A percentile compares a stretch with the other conserved stretches of the same genome.
Conservation (phyloP, 2,797 vertebrate genomes). For the Florisuga fusca region DNA sequence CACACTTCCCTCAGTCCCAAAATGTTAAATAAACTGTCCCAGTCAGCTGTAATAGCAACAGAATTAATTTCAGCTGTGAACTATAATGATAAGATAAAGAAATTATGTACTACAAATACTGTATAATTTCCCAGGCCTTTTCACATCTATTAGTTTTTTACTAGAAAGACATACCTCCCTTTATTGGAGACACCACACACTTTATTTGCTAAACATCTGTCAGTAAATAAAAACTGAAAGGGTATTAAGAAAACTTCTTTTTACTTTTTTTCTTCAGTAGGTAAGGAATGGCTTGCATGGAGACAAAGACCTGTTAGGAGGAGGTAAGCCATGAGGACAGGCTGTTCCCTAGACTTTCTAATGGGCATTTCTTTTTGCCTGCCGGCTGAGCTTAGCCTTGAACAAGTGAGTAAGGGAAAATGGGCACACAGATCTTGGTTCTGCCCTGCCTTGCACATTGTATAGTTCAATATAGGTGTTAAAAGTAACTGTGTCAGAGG, state of each 20-base stretch:
- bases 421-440: not conserved
- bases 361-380: not conserved
- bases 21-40: not conserved
- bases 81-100: not conserved
- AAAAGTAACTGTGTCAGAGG: not conserved
- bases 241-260: not conserved
- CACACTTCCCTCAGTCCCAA: not conserved
- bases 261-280: not conserved
- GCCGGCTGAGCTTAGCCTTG: not conserved
- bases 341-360: accelerated
- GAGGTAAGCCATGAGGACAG: not conserved
- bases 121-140: not conserved
- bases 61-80: not conserved
- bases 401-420: not conserved
- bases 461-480: not conserved
- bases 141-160: not conserved
- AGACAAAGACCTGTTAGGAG: not conserved
- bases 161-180: not conserved
- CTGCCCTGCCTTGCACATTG: not conserved
- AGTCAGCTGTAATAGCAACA: not conserved
- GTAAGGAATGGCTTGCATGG: not conserved
- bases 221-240: not conserved
- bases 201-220: not conserved
- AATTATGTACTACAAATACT: not conserved
- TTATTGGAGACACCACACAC: not conserved